Conservation (phyloP, 2,113 vertebrate species). For the Xiphias gladius region DNA sequence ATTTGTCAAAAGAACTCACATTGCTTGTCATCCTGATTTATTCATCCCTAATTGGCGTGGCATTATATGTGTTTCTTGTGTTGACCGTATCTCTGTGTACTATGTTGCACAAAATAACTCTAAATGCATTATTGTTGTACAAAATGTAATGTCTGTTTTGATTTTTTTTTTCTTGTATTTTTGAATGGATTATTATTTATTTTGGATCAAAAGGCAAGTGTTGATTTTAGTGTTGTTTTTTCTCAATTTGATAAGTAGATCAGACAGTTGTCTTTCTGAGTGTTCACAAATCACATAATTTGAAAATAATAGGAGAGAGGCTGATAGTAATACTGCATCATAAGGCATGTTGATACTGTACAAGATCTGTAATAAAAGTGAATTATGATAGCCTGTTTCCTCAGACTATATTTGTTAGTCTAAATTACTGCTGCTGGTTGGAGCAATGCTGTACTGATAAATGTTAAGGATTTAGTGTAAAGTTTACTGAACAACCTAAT, state of each 20-base stretch:
- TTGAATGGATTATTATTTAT: slow-evolving; percentile 50
- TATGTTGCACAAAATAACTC: slow-evolving; percentile 54
- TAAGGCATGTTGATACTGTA: slow-evolving; percentile 81
- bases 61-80: slow-evolving; percentile 42
- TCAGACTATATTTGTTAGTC: slow-evolving; percentile 75
- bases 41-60: slow-evolving; percentile 35
- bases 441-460: slow-evolving; percentile 70
- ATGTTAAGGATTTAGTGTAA: slow-evolving; percentile 74
- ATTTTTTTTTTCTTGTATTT: slow-evolving; percentile 28
- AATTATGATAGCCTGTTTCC: slow-evolving; percentile 73
- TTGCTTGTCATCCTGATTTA: slow-evolving; percentile 47
- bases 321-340: slow-evolving; percentile 67
- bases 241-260: slow-evolving; percentile 44
- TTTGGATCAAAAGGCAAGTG: slow-evolving; percentile 49
- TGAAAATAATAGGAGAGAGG: slow-evolving; percentile 43
- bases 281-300: slow-evolving; percentile 46
- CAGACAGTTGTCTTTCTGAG: slow-evolving; percentile 39
- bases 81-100: slow-evolving; percentile 49
- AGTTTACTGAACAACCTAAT: slow-evolving; percentile 79
- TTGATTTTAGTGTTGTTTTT: slow-evolving; percentile 29
- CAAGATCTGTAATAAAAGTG: slow-evolving; percentile 79
- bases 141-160: slow-evolving; percentile 48
- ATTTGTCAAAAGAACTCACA: slow-evolving; percentile 27
- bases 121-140: slow-evolving; percentile 52
- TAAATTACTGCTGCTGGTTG: slow-evolving; percentile 73